These are phyloP conservation scores for Xyrauchen texanus DNA, from an alignment of 2,113 vertebrate genomes.

Conservation along the genomic window DNA sequence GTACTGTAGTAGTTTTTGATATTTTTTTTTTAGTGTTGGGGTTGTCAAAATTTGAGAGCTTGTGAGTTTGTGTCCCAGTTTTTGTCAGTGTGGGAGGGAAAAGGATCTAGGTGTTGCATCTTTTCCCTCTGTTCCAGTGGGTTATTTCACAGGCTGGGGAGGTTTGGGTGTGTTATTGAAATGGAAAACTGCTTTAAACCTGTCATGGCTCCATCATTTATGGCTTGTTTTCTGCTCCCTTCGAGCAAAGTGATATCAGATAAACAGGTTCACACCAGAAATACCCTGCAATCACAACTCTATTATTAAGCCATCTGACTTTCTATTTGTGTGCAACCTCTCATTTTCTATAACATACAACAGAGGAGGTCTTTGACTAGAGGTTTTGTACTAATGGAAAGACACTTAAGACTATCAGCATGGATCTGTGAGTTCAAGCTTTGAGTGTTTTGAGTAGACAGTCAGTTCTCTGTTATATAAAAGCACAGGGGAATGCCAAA, in stretches of 20 bases:
- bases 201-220: slow-evolving; percentile 43
- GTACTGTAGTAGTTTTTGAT: not conserved
- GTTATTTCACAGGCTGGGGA: not conserved
- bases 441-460: not conserved
- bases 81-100: not conserved
- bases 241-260: slow-evolving; percentile 18
- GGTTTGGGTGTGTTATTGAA: slow-evolving; percentile 26
- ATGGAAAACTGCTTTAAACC: slow-evolving; percentile 48
- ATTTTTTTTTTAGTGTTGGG: not conserved
- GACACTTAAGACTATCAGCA: not conserved
- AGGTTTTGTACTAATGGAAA: not conserved
- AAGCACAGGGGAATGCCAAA: slow-evolving; percentile 11
- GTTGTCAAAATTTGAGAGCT: not conserved
- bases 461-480: not conserved
- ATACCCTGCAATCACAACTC: slow-evolving; percentile 36
- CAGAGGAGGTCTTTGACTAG: not conserved
- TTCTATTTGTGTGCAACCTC: slow-evolving; percentile 5
- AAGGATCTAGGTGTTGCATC: slow-evolving; percentile 6
- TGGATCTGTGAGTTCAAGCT: slow-evolving; percentile 1
- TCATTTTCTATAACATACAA: not conserved
- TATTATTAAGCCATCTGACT: slow-evolving; percentile 39
- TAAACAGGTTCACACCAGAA: slow-evolving; percentile 61
- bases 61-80: slow-evolving; percentile 1
- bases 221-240: slow-evolving; percentile 38
- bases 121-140: not conserved